A percentile compares a stretch with the other conserved stretches of the same genome.
phyloP scores from a whole-genome alignment of 2,113 vertebrate genomes.

The Galbula dea region DNA sequence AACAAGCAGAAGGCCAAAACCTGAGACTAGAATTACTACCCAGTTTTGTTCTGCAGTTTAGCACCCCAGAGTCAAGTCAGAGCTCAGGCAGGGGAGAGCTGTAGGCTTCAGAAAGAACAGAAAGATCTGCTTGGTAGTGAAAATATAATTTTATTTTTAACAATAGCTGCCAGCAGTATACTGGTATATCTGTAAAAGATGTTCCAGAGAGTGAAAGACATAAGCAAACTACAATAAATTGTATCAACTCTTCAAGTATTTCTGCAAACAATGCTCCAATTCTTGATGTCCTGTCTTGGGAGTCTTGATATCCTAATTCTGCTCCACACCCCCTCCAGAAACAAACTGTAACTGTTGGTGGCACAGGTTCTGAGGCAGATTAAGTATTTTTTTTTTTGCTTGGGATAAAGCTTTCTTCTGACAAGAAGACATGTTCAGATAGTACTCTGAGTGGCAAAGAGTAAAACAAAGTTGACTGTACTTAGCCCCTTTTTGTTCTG shows the following conservation, averaged over 20 bases:
- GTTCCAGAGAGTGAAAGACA: slow-evolving; percentile 74
- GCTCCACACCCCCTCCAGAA: not conserved
- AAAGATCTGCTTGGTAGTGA: slow-evolving; percentile 74
- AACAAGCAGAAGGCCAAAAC: not conserved
- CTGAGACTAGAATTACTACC: not conserved
- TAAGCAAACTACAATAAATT: slow-evolving; percentile 68
- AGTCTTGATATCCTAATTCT: not conserved
- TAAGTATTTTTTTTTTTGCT: not conserved
- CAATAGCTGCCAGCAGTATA: slow-evolving; percentile 82
- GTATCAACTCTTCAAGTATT: slow-evolving; percentile 66
- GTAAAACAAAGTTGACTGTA: not conserved
- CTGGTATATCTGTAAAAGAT: slow-evolving; percentile 70
- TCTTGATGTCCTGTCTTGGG: not conserved
- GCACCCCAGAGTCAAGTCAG: not conserved
- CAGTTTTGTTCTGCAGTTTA: not conserved
- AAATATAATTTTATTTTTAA: slow-evolving; percentile 85
- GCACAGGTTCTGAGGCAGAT: not conserved
- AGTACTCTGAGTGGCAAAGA: not conserved
- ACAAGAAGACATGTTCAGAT: not conserved
- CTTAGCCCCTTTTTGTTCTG: slow-evolving; percentile 11
- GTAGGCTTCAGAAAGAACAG: not conserved
- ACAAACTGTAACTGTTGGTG: not conserved
- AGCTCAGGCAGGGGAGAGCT: rapidly evolving
- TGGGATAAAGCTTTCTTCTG: not conserved
- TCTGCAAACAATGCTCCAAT: slow-evolving; percentile 48